phyloP scores from a whole-genome alignment of 1,140 invertebrate genomes.

The Nebria ingens region DNA sequence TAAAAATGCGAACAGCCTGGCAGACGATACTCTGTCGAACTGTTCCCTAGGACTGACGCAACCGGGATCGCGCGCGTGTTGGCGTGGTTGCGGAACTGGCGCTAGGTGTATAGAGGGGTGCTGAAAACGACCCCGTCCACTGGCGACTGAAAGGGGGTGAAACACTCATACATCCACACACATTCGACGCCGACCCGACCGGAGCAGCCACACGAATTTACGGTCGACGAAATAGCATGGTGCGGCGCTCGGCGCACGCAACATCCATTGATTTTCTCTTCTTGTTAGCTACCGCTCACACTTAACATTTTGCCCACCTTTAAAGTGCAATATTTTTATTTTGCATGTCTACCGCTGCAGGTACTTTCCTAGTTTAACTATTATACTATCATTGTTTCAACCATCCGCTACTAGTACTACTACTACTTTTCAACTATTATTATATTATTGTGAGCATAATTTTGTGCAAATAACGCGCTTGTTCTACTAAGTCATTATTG shows the following conservation, averaged over 20 bases:
- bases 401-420: too few relatives aligned
- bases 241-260: not conserved
- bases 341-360: constrained; percentile 7
- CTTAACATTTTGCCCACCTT: constrained; percentile 5
- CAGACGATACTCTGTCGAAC: not conserved
- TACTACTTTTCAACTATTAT: too few relatives aligned
- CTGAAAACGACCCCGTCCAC: not conserved
- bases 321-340: constrained; percentile 10
- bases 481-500: too few relatives aligned
- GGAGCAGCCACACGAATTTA: not conserved
- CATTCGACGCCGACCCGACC: too few relatives aligned
- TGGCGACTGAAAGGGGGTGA: not conserved
- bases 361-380: not conserved
- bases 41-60: not conserved
- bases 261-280: not conserved
- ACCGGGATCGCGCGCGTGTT: not conserved
- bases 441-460: too few relatives aligned
- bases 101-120: not conserved
- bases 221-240: not conserved
- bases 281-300: too few relatives aligned
- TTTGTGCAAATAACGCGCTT: too few relatives aligned
- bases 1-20: not conserved
- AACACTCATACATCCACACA: too few relatives aligned
- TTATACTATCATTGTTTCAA: not conserved
- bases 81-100: not conserved